These are phyloP conservation scores for Cuniculus paca DNA, from an alignment of 2,797 vertebrate species.

Conservation along the genomic window DNA sequence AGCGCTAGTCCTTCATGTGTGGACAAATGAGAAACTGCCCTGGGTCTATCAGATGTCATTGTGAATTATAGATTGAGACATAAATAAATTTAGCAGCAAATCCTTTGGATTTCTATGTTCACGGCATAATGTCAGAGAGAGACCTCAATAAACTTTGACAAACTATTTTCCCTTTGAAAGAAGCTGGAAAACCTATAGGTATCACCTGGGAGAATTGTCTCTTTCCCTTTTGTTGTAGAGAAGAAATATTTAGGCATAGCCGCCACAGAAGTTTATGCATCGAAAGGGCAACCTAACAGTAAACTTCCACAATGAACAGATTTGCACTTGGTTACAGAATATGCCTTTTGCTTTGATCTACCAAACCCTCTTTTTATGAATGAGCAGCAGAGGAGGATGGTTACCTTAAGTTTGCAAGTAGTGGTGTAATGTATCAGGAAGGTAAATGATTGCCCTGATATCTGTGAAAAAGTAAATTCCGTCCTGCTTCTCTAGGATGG, in stretches of 20 bases:
- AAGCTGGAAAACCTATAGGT: neutral
- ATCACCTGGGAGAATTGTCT: neutral
- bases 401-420: conserved; percentile 5
- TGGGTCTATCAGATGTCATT: neutral
- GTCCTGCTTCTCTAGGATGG: neutral
- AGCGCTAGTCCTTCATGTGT: neutral
- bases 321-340: neutral
- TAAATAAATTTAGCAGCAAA: neutral
- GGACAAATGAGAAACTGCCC: conserved; percentile 2
- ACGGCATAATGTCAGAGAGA: conserved; percentile 44
- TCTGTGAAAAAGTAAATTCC: neutral
- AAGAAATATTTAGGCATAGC: neutral
- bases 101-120: conserved; percentile 32
- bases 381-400: neutral
- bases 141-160: conserved; percentile 47
- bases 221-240: neutral
- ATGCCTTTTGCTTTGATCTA: neutral
- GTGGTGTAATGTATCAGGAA: neutral
- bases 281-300: neutral
- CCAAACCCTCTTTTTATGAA: neutral
- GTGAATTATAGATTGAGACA: neutral
- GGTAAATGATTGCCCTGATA: neutral
- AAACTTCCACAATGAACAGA: neutral
- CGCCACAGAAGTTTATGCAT: neutral
- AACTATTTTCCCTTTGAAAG: neutral